phyloP scores from a whole-genome alignment of 2,888 invertebrate genomes.

The Acronicta psi region DNA sequence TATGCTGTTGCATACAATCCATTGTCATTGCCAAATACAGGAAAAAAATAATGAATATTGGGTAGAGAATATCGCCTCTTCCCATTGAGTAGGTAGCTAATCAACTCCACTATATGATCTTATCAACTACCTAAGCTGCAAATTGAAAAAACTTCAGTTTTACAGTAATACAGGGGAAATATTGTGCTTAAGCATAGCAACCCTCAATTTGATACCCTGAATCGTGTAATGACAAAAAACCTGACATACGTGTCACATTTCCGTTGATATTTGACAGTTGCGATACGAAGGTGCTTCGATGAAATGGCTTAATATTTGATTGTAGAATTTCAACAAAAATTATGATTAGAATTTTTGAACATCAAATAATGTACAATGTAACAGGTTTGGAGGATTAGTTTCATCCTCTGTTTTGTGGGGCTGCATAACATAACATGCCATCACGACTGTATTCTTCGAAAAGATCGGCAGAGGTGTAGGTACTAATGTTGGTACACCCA shows the following conservation, averaged over 20 bases:
- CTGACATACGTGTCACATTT: conserved; percentile 85
- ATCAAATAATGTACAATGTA: conserved; percentile 47
- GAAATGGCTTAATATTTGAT: conserved; percentile 78
- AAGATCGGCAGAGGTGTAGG: too few relatives aligned
- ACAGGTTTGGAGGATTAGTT: conserved; percentile 67
- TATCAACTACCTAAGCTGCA: too few relatives aligned
- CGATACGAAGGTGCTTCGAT: conserved; percentile 75
- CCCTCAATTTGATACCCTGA: conserved; percentile 27
- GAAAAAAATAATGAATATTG: too few relatives aligned
- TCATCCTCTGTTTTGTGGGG: conserved; percentile 55
- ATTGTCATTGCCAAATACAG: too few relatives aligned
- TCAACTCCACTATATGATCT: too few relatives aligned
- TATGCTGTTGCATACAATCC: too few relatives aligned
- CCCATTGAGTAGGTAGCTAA: too few relatives aligned
- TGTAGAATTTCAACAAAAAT: conserved; percentile 78
- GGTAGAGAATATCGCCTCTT: too few relatives aligned
- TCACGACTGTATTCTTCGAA: too few relatives aligned
- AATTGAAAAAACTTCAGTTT: too few relatives aligned
- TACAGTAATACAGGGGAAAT: background rate
- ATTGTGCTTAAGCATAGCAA: conserved; percentile 12
- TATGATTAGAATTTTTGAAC: conserved; percentile 68
- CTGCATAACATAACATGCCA: too few relatives aligned
- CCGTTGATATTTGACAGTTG: conserved; percentile 82
- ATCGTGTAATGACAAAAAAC: conserved; percentile 64
- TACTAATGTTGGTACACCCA: too few relatives aligned